phyloP scores from a whole-genome alignment of 2,113 vertebrate genomes.

The Agapornis roseicollis region DNA sequence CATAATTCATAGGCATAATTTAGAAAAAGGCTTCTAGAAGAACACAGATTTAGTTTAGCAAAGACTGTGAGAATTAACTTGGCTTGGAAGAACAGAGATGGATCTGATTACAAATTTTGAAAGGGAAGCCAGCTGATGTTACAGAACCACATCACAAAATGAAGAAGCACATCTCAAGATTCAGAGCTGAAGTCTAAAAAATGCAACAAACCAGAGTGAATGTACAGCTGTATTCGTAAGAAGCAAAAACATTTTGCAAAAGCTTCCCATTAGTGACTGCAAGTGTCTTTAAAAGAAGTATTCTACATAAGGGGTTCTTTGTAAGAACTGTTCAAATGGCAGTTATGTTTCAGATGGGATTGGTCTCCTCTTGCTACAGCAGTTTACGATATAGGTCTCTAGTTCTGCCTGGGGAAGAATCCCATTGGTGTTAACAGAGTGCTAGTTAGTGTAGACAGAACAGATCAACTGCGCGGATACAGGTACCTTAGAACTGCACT shows the following conservation, averaged over 20 bases:
- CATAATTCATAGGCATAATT: not conserved
- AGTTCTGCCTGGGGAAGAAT: not conserved
- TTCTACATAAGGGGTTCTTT: not conserved
- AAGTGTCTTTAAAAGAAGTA: not conserved
- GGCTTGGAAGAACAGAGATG: not conserved
- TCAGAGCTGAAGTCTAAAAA: not conserved
- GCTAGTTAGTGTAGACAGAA: not conserved
- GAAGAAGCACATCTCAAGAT: not conserved
- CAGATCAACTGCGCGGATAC: not conserved
- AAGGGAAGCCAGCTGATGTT: constrained; percentile 11
- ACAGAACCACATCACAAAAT: not conserved
- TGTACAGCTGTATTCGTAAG: not conserved
- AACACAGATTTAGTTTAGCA: not conserved
- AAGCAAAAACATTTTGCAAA: not conserved
- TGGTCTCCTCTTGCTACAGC: not conserved
- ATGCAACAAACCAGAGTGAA: not conserved
- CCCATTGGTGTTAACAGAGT: not conserved
- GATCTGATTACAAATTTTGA: not conserved
- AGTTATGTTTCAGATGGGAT: not conserved
- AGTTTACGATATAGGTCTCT: not conserved
- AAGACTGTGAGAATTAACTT: not conserved
- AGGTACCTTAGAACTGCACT: not conserved
- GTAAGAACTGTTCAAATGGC: not conserved
- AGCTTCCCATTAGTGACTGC: not conserved
- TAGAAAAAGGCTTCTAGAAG: not conserved